Percentiles rank a stretch among this genome's conserved stretches.
phyloP scores from a whole-genome alignment of 1,140 invertebrate genomes.

The Uloborus diversus region DNA sequence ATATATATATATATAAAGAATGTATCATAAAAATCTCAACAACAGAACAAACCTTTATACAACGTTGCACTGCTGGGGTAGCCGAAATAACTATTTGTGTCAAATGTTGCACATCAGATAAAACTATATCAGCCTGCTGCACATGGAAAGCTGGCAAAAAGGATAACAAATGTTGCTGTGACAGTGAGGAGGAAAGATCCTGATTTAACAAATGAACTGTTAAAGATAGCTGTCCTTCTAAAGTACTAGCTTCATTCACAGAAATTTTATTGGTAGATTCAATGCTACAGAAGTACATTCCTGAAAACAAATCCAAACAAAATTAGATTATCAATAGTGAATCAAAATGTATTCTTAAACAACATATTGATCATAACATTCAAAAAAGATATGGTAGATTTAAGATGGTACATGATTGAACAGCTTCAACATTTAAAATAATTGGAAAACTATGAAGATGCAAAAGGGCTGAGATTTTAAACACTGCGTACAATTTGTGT shows the following conservation, averaged over 20 bases:
- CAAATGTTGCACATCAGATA: conserved; percentile 29
- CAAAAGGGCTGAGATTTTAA: too few relatives aligned
- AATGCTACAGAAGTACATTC: conserved; percentile 61
- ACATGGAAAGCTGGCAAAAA: conserved; percentile 65
- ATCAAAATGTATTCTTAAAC: not conserved
- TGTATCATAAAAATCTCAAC: too few relatives aligned
- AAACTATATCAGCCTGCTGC: conserved; percentile 33
- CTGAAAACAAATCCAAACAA: conserved; percentile 57
- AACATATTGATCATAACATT: too few relatives aligned
- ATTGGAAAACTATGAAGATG: too few relatives aligned
- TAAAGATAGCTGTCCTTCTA: conserved; percentile 60
- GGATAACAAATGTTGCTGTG: conserved; percentile 58
- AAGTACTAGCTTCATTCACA: conserved; percentile 60
- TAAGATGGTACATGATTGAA: not conserved
- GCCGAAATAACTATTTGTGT: conserved; percentile 34
- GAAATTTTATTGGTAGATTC: conserved; percentile 26
- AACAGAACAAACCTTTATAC: conserved; percentile 39
- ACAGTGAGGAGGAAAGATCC: conserved; percentile 52
- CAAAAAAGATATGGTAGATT: too few relatives aligned
- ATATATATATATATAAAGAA: too few relatives aligned
- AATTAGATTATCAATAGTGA: not conserved
- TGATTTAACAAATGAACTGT: conserved; percentile 60
- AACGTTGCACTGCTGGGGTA: conserved; percentile 33
- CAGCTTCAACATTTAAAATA: not conserved
- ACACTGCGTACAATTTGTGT: too few relatives aligned